Base-by-base conservation (phyloP, 2,113 vertebrate genomes). In the Protobothrops flavoviridis region DNA sequence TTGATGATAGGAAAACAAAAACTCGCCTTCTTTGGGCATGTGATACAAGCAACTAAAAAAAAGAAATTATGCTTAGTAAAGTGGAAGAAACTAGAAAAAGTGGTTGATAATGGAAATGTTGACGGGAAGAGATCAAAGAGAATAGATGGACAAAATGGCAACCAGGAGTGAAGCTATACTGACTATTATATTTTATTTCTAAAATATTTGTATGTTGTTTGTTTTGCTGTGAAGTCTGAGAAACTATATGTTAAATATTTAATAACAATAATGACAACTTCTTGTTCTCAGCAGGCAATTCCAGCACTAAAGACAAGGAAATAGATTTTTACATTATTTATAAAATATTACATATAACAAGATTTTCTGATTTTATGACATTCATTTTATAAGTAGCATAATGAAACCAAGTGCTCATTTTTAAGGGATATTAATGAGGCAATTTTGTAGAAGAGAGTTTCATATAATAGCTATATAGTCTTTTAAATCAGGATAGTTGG, bases 201-300 rank as follows among this genome's bases (percentile, higher is more conserved):
- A 95, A 95, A 81, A 90, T 13, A 26, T 52, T 96, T 96, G 20
- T 91, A 94, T 95, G 91, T 90, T 12, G 92, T 87, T 33, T 88
- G 86, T 95, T 94, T 95, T 96, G 95, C 94, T 56, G 96, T 88
- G 53, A 39, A 92, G 95, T 95, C 95, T 96, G 85, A 93, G 91
- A 88, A 96, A 87, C 93, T 94, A 97, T 97, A 95, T 93, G 92
- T 56, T 97, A 96, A 97, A 97, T 97, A 96, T 95, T 97, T 97
- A 94, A 97, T 97, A 94, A 91, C 26, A 88, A 90, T 92, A 88
- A 91, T 96, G 95, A 96, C 95, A 94, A 94, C 95, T 94, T 94
- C 88, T 95, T 93, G 52, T 94, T 96, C 94, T 96, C 57, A 89
- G 0, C 0, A 0, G 74, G 17, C 90, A 93, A 91, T 26, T 94